Evolutionary conservation across 1,140 invertebrate species (phyloP), one percentile per base, ranked within the genome.

Genomic region (Aculops lycopersici): DNA sequence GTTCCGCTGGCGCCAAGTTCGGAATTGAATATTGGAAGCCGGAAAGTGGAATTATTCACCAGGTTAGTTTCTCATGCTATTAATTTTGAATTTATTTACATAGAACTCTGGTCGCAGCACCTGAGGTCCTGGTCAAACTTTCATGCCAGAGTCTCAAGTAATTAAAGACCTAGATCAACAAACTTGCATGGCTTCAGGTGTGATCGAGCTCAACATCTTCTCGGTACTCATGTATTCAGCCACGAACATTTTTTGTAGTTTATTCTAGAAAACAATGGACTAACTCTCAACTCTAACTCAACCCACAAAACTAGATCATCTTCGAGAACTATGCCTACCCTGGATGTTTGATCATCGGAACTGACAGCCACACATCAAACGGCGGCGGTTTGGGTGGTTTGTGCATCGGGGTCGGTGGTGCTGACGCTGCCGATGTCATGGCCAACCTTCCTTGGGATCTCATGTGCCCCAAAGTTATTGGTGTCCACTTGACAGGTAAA

Each of bases 11-110:
- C 43, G 79, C 84, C 40, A 98, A 97, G 55, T 98, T 95, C 57
- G 90, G 90, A 3, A 74, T 98, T 36, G 92, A 92, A 35, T 98
- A 98, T 60, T 98, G 92, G 92, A 92, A 95, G 58, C 90, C 92
- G 17, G 92, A 92, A 38, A 92, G 83, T 51, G 90, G 90, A 21
- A 98, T 98, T 51, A 98, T 98, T 55, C 92, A 98, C 69, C 88
- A 72, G 58, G 65, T 67, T 48, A 40, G 41, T 36, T 31, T 14
- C 20, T 17, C 41, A 43, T 37, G 40, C n/a, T 39, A 16, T 38
- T 37, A 16, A 37, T 21, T 43, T 43, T 21, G 31, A 47, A 47
- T 62, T 46, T 63, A n/a, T n/a, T n/a, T n/a, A n/a, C n/a, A n/a
- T n/a, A n/a, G n/a, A n/a, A n/a, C n/a, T n/a, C n/a, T n/a, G n/a